A percentile compares a stretch with the other conserved stretches of the same genome.
Evolutionary conservation across 2,113 vertebrate species (phyloP).

Genomic region (Plecotus auritus): DNA sequence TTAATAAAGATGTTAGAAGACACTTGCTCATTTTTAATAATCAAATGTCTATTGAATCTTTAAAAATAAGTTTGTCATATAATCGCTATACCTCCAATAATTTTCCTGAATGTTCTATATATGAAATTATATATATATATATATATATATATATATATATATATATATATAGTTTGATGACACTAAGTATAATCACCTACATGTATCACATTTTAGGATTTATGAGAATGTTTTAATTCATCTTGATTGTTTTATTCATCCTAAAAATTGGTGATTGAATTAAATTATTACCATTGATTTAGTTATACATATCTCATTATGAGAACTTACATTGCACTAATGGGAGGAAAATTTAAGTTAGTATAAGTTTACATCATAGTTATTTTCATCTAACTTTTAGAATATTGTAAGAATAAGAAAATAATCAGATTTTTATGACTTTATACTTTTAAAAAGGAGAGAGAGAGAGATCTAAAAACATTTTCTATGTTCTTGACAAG

Average conservation of each 20-base stretch:
- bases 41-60: slow-evolving; percentile 2
- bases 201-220: neutral
- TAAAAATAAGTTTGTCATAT: neutral
- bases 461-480: neutral
- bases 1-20: slow-evolving; percentile 29
- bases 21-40: slow-evolving; percentile 36
- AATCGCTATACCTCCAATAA: neutral
- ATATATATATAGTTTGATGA: neutral
- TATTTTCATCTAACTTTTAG: slow-evolving; percentile 25
- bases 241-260: slow-evolving; percentile 7
- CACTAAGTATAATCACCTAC: neutral
- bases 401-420: neutral
- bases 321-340: neutral
- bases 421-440: neutral
- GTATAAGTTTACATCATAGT: neutral
- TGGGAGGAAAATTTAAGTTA: neutral
- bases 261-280: slow-evolving; percentile 36
- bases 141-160: neutral
- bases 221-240: slow-evolving; percentile 25
- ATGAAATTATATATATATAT: neutral
- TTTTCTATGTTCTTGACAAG: neutral
- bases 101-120: neutral
- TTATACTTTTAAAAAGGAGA: neutral
- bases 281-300: slow-evolving; percentile 23
- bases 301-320: neutral